Conservation (phyloP, 2,113 vertebrate species). For the Odobenus rosmarus region DNA sequence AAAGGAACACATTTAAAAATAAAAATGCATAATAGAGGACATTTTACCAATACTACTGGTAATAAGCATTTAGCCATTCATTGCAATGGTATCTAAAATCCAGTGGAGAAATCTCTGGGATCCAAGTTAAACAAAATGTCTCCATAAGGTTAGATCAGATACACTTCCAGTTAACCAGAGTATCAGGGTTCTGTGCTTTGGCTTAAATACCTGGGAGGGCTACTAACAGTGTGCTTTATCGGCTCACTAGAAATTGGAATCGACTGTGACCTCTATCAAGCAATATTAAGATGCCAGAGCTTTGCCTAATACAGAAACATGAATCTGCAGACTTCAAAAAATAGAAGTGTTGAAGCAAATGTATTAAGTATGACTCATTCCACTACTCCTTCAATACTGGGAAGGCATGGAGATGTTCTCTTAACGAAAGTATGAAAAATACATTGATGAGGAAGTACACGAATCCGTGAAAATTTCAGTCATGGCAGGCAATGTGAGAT, state of each 20-base stretch:
- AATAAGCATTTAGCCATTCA: not conserved
- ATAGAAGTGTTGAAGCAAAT: not conserved
- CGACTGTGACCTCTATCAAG: not conserved
- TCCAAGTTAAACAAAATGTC: not conserved
- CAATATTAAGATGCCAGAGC: not conserved
- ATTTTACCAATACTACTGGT: not conserved
- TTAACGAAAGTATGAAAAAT: not conserved
- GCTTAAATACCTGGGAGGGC: not conserved
- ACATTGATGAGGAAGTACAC: not conserved
- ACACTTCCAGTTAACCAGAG: not conserved
- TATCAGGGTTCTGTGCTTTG: not conserved
- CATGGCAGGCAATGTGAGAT: not conserved
- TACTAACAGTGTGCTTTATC: not conserved
- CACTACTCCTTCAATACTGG: not conserved
- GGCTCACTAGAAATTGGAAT: not conserved
- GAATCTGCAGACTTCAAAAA: not conserved
- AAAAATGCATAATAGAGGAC: not conserved
- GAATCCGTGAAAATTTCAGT: not conserved
- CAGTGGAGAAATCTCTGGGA: not conserved
- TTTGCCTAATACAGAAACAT: not conserved
- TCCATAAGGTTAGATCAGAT: not conserved
- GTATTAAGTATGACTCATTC: not conserved
- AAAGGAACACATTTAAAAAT: not conserved
- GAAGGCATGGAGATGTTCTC: not conserved
- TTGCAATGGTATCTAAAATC: not conserved